These are phyloP conservation scores for Monarcha castaneiventris DNA, from an alignment of 2,113 vertebrate genomes.

Conservation along the genomic window DNA sequence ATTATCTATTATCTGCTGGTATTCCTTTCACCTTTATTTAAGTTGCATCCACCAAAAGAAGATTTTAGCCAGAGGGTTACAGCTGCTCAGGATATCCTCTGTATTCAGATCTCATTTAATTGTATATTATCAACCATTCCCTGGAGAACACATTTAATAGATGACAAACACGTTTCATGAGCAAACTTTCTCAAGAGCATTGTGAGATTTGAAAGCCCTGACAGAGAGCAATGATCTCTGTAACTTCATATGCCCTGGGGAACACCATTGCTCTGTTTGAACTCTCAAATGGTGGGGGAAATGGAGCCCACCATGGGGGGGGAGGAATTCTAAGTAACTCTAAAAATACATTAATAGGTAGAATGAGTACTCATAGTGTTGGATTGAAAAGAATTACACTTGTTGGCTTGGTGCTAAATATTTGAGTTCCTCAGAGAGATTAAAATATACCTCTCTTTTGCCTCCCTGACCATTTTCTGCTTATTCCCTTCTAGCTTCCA, in stretches of 20 bases:
- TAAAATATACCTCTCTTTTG: not conserved
- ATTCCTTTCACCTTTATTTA: constrained; percentile 35
- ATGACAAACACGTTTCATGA: not conserved
- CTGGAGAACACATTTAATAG: constrained; percentile 33
- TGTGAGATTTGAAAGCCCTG: constrained; percentile 3
- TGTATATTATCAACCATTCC: constrained; percentile 34
- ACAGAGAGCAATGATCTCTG: constrained; percentile 34
- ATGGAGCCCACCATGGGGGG: not conserved
- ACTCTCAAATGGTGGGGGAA: not conserved
- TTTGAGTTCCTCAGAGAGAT: not conserved
- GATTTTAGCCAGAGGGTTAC: constrained; percentile 4
- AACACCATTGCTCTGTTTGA: not conserved
- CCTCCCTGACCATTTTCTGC: not conserved
- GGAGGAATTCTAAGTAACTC: not conserved
- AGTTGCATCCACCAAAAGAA: constrained; percentile 19
- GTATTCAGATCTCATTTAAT: constrained; percentile 49
- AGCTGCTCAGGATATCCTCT: not conserved
- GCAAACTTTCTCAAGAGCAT: constrained; percentile 23
- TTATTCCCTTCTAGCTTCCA: not conserved
- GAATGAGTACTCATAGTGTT: not conserved
- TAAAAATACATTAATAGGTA: not conserved
- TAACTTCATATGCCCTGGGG: not conserved
- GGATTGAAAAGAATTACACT: not conserved
- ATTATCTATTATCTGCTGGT: not conserved
- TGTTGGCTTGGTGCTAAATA: not conserved